Conservation (phyloP, 2,797 vertebrate species). For the Echeneis naucrates region DNA sequence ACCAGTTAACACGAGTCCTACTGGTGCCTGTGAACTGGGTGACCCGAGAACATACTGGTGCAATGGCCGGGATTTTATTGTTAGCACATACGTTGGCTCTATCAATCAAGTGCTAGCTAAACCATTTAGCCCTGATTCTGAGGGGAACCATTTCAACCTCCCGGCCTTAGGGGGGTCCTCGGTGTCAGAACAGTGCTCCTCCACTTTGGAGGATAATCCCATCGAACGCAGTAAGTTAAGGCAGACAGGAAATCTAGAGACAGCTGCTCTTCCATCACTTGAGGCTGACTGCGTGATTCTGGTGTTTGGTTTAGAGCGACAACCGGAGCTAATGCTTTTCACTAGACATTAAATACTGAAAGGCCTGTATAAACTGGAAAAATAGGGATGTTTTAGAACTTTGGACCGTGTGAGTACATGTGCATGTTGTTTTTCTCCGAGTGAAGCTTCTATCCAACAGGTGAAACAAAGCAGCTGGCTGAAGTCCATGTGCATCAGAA, state of each 20-base stretch:
- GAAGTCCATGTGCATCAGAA: slow-evolving; percentile 32
- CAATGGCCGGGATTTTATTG: background rate
- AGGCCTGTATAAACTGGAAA: too few relatives aligned
- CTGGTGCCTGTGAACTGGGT: background rate
- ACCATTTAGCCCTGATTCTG: background rate
- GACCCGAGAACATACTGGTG: background rate
- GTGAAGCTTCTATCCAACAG: slow-evolving; percentile 37
- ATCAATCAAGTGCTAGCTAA: background rate
- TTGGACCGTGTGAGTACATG: background rate
- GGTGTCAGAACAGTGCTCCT: too few relatives aligned
- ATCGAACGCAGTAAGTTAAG: too few relatives aligned
- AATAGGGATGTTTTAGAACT: background rate
- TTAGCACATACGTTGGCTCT: background rate
- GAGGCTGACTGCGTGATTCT: too few relatives aligned
- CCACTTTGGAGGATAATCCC: too few relatives aligned
- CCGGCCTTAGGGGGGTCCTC: background rate
- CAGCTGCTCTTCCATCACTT: too few relatives aligned
- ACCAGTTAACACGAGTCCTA: background rate
- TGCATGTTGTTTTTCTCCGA: background rate
- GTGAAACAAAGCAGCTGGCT: slow-evolving; percentile 49
- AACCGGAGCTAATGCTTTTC: too few relatives aligned
- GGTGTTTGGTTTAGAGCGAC: too few relatives aligned
- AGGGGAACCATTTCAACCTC: background rate
- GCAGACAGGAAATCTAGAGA: too few relatives aligned
- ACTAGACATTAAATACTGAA: too few relatives aligned